These are phyloP conservation scores for Ricordea florida DNA, from an alignment of 92 coral and sea anemone genomes.

Conservation along the genomic window DNA sequence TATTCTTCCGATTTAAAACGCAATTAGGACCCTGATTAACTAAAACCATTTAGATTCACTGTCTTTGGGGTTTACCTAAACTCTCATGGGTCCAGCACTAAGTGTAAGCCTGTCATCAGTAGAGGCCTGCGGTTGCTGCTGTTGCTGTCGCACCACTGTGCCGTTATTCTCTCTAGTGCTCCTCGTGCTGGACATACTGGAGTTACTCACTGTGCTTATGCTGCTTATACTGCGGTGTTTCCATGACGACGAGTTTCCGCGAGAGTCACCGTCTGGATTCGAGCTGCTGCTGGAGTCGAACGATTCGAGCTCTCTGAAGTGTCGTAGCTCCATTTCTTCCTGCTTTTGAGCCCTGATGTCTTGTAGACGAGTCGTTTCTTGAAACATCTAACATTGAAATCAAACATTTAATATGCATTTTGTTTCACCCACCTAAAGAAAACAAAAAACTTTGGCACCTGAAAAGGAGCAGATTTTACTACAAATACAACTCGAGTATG, in stretches of 20 bases:
- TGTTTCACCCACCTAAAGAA: not conserved
- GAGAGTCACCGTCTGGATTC: constrained; percentile 28
- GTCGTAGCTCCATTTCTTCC: constrained; percentile 62
- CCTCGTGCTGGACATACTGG: constrained; percentile 58
- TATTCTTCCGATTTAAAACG: no score
- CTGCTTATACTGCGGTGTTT: constrained; percentile 77
- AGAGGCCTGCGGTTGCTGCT: no score
- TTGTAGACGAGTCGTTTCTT: constrained; percentile 76
- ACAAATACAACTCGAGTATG: no score
- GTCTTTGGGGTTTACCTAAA: no score
- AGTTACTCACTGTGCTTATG: constrained; percentile 51
- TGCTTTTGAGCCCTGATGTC: constrained; percentile 68
- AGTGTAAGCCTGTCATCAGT: constrained; percentile 13
- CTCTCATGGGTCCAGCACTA: constrained; percentile 30
- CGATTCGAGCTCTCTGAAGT: constrained; percentile 71
- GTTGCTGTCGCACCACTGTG: constrained; percentile 51
- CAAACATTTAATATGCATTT: not conserved
- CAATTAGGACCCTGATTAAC: no score
- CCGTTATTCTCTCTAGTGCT: constrained; percentile 76
- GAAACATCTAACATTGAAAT: constrained; percentile 67
- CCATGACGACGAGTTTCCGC: constrained; percentile 63
- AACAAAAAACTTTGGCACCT: no score
- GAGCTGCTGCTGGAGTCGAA: constrained; percentile 73
- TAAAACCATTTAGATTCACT: no score
- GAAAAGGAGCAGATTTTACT: not conserved